phyloP scores from a whole-genome alignment of 2,888 invertebrate genomes.

The Lithophane leautieri region DNA sequence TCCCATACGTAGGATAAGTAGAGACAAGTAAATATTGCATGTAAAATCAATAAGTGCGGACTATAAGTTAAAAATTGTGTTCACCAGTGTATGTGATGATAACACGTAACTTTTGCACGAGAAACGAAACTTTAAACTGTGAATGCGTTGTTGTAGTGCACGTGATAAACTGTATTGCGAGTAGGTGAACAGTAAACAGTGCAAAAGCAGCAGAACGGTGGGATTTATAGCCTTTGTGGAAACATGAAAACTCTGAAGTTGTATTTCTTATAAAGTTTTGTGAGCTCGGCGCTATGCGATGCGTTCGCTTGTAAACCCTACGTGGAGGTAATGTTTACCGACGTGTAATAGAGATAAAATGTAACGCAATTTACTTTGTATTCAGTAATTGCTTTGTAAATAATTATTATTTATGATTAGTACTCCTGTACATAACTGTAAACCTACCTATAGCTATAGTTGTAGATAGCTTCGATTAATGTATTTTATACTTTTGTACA shows the following conservation, averaged over 20 bases:
- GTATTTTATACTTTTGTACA: slow-evolving; percentile 76
- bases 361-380: slow-evolving; percentile 70
- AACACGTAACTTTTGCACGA: slow-evolving; percentile 71
- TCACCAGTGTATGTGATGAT: slow-evolving; percentile 76
- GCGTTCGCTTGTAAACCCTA: slow-evolving; percentile 69
- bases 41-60: slow-evolving; percentile 63
- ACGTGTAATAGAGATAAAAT: slow-evolving; percentile 69
- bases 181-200: slow-evolving; percentile 83
- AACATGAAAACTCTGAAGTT: slow-evolving; percentile 84
- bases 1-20: slow-evolving; percentile 93
- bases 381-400: slow-evolving; percentile 82
- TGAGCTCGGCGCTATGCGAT: slow-evolving; percentile 69
- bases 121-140: slow-evolving; percentile 76
- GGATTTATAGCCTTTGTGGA: slow-evolving; percentile 83
- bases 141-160: slow-evolving; percentile 79
- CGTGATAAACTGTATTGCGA: slow-evolving; percentile 85
- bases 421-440: slow-evolving; percentile 79
- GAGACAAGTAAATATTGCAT: slow-evolving; percentile 52
- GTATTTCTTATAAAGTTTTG: slow-evolving; percentile 81
- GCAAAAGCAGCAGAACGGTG: slow-evolving; percentile 80
- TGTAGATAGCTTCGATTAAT: slow-evolving; percentile 73
- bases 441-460: slow-evolving; percentile 71
- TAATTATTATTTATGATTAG: slow-evolving; percentile 84
- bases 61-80: slow-evolving; percentile 66
- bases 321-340: slow-evolving; percentile 72